Percentiles rank a stretch among this genome's conserved stretches.
Conservation (phyloP, 2,113 vertebrate genomes). For the Benitochromis conjunctus region DNA sequence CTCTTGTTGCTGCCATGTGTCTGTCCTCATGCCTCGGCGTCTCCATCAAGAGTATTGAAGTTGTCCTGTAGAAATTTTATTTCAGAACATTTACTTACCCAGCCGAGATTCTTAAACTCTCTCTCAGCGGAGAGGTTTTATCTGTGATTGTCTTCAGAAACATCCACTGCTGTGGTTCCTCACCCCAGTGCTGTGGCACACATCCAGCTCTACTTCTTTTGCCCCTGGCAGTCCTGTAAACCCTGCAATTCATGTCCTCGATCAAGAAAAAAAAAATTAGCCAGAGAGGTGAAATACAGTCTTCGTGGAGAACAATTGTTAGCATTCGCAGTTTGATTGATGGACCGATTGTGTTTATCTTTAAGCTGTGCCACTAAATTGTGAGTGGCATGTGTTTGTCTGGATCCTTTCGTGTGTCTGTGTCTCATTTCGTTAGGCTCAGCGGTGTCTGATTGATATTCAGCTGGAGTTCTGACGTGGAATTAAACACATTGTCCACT, state of each 20-base stretch:
- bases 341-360: neutral
- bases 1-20: conserved; percentile 13
- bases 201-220: conserved; percentile 13
- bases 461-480: neutral
- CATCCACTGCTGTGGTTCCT: conserved; percentile 16
- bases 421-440: neutral
- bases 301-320: neutral
- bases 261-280: neutral
- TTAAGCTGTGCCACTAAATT: neutral
- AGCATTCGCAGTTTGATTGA: neutral
- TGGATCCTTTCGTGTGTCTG: neutral
- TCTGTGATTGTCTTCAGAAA: conserved; percentile 33
- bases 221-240: conserved; percentile 35
- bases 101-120: neutral
- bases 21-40: conserved; percentile 2
- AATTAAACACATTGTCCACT: neutral
- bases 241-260: conserved; percentile 1
- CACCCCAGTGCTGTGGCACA: neutral
- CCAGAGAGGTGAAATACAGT: neutral
- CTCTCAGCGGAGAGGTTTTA: conserved; percentile 8
- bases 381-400: neutral
- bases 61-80: conserved; percentile 3
- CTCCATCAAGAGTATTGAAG: neutral
- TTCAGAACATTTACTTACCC: conserved; percentile 9
- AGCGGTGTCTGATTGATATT: neutral